Percentiles rank a stretch among this genome's conserved stretches.
phyloP scores from a whole-genome alignment of 2,797 vertebrate genomes.

The Linurgus olivaceus region DNA sequence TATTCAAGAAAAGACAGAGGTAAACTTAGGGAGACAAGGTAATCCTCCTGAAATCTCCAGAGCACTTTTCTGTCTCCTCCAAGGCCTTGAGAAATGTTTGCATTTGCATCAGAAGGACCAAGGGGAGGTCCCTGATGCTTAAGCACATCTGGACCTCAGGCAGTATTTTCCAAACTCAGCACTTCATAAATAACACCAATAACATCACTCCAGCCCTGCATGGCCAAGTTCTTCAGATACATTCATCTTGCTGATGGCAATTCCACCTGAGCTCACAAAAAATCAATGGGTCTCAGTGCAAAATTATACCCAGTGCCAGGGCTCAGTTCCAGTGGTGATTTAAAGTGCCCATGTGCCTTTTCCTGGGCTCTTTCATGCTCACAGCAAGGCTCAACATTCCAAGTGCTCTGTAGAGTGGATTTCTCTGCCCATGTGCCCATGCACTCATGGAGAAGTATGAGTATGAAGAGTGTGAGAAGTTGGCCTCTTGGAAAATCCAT shows the following conservation, averaged over 20 bases:
- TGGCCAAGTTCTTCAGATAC: neutral
- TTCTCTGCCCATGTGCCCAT: neutral
- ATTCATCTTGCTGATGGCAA: neutral
- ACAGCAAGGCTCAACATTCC: neutral
- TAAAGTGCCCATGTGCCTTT: neutral
- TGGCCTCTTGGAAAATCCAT: neutral
- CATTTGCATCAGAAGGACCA: neutral
- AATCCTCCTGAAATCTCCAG: neutral
- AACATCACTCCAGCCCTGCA: neutral
- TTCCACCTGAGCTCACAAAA: neutral
- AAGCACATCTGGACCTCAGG: neutral
- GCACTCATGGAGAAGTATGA: rapidly evolving
- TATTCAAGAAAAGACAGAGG: neutral
- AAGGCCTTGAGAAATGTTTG: neutral
- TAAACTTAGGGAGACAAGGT: neutral
- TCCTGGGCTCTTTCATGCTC: neutral
- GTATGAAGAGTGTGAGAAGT: neutral
- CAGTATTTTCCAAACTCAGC: neutral
- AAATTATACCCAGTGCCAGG: neutral
- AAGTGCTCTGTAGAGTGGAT: neutral
- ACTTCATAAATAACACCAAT: neutral
- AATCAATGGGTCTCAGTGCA: neutral
- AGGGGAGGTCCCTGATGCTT: neutral
- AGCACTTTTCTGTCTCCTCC: neutral
- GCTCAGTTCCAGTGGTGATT: neutral